A percentile compares a stretch with the other conserved stretches of the same genome.
phyloP scores from a whole-genome alignment of 2,797 vertebrate genomes.

The Acanthornis magna region DNA sequence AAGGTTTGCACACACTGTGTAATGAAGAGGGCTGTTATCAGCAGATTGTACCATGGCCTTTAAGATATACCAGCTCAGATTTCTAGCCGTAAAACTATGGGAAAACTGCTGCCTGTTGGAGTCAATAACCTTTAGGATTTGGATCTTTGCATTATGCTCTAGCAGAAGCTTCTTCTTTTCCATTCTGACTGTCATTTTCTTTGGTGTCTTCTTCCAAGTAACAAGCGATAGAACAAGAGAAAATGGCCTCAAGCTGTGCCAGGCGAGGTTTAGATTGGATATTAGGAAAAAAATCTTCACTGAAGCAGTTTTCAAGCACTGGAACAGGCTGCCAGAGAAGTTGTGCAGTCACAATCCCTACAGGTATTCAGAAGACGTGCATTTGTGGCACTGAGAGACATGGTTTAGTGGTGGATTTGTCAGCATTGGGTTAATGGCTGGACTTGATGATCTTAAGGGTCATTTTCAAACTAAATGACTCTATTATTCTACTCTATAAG shows the following conservation, averaged over 20 bases:
- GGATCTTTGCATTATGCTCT: not conserved
- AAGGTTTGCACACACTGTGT: not conserved
- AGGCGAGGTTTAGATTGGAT: not conserved
- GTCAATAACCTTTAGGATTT: not conserved
- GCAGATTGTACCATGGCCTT: accelerated
- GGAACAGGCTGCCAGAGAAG: not conserved
- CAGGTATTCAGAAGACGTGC: not conserved
- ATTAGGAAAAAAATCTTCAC: not conserved
- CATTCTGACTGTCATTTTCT: not conserved
- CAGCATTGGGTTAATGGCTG: not conserved
- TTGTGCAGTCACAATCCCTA: too few species aligned
- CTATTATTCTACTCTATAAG: not conserved
- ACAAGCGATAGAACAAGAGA: not conserved
- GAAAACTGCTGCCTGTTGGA: not conserved
- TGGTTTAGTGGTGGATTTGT: not conserved
- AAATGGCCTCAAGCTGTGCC: not conserved
- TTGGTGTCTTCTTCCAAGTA: not conserved
- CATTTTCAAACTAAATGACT: not conserved
- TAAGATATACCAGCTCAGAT: not conserved
- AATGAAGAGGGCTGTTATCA: not conserved
- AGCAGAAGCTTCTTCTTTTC: not conserved
- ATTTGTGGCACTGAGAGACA: not conserved
- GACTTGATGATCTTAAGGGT: not conserved
- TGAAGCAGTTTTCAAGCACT: not conserved
- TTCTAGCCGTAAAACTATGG: not conserved